A percentile compares a stretch with the other conserved stretches of the same genome.
Evolutionary conservation across 2,113 vertebrate genomes (phyloP).

Genomic region (Microtus ochrogaster): DNA sequence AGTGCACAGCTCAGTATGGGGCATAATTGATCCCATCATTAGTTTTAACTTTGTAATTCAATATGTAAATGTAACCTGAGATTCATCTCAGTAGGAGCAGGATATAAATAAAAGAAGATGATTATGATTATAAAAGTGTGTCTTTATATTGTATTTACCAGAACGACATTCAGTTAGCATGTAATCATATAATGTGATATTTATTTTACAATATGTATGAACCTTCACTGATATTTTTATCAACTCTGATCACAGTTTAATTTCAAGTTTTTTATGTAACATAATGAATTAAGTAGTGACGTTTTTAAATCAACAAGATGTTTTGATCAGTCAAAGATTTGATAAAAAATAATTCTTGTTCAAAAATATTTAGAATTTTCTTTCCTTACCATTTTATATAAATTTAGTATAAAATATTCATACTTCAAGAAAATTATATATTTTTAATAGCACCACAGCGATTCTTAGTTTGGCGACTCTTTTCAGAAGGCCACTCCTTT

Average conservation of each 20-base stretch:
- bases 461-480: slow-evolving; percentile 71
- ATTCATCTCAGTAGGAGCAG: slow-evolving; percentile 82
- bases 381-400: neutral
- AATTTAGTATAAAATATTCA: slow-evolving; percentile 1
- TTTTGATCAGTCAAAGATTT: slow-evolving; percentile 17
- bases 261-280: slow-evolving; percentile 45
- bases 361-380: neutral
- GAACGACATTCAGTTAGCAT: slow-evolving; percentile 20
- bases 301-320: neutral
- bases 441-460: slow-evolving; percentile 24
- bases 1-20: slow-evolving; percentile 84
- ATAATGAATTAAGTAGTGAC: slow-evolving; percentile 45
- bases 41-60: slow-evolving; percentile 84
- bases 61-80: slow-evolving; percentile 83
- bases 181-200: slow-evolving; percentile 33
- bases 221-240: slow-evolving; percentile 22
- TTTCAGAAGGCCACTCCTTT: slow-evolving; percentile 52
- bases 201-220: slow-evolving; percentile 40
- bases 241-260: slow-evolving; percentile 27
- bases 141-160: slow-evolving; percentile 61
- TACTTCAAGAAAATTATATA: slow-evolving; percentile 52
- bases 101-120: slow-evolving; percentile 82
- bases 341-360: slow-evolving; percentile 12
- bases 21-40: slow-evolving; percentile 85
- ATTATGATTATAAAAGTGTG: slow-evolving; percentile 78